Conservation (phyloP, 2,113 vertebrate genomes). For the Corythornis madagascariensis region DNA sequence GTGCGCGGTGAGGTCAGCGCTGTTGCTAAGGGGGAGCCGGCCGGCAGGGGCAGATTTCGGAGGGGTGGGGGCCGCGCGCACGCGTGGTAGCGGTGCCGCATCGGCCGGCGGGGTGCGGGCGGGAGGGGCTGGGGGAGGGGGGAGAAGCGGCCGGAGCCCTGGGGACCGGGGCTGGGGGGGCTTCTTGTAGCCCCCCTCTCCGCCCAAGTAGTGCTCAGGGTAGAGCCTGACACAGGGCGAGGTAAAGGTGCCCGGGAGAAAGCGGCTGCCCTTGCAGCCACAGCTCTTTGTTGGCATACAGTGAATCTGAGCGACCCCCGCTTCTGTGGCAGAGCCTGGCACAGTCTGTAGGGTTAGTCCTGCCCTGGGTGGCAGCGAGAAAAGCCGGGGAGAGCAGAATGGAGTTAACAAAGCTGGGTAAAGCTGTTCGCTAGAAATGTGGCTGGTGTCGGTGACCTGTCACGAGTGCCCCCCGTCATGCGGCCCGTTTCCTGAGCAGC, state of each 20-base stretch:
- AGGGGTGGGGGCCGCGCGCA: not conserved
- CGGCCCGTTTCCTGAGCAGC: not conserved
- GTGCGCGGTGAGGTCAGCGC: slow-evolving; percentile 52
- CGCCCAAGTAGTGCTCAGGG: fast-evolving
- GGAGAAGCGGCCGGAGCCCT: too few species aligned
- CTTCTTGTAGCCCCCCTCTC: fast-evolving
- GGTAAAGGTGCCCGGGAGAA: fast-evolving
- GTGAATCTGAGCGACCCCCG: fast-evolving
- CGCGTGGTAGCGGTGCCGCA: not conserved
- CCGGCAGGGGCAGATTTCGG: not conserved
- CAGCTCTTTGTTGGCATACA: not conserved
- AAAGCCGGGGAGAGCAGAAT: fast-evolving
- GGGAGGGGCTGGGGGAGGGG: too few species aligned
- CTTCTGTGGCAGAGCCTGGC: fast-evolving
- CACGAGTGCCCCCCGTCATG: not conserved
- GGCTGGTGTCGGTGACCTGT: fast-evolving
- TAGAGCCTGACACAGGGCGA: fast-evolving
- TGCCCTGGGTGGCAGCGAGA: fast-evolving
- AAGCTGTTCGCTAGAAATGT: fast-evolving
- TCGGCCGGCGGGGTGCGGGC: fast-evolving
- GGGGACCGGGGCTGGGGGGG: fast-evolving
- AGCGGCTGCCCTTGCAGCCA: fast-evolving
- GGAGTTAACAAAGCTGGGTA: not conserved
- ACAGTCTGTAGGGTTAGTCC: fast-evolving
- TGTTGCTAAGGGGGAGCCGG: slow-evolving; percentile 71